These are phyloP conservation scores for Gobiocypris rarus DNA, from an alignment of 2,113 vertebrate species.

Conservation along the genomic window DNA sequence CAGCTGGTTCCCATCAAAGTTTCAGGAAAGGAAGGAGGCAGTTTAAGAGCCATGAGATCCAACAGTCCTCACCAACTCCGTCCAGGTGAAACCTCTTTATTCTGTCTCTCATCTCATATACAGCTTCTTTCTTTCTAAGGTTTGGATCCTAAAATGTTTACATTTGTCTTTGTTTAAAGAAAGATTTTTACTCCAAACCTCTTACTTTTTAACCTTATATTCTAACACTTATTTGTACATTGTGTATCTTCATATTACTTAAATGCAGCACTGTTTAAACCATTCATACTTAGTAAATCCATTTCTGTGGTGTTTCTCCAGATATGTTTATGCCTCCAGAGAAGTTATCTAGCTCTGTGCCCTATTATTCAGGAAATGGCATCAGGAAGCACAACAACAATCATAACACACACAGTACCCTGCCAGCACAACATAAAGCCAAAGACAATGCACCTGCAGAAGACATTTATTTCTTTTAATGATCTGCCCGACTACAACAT, in stretches of 20 bases:
- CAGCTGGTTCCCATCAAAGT: conserved; percentile 77
- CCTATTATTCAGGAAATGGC: conserved; percentile 56
- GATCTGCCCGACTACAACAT: not conserved
- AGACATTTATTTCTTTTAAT: conserved; percentile 66
- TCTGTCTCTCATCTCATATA: not conserved
- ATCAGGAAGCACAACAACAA: conserved; percentile 24
- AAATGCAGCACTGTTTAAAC: not conserved
- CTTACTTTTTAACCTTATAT: no score
- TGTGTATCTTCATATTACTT: not conserved
- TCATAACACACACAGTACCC: conserved; percentile 40
- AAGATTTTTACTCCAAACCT: not conserved
- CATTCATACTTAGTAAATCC: not conserved
- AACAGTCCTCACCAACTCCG: conserved; percentile 63
- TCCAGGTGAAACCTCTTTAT: conserved; percentile 58
- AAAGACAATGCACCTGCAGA: conserved; percentile 50
- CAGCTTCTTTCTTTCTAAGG: not conserved
- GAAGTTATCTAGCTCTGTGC: conserved; percentile 39
- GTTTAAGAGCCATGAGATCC: conserved; percentile 69
- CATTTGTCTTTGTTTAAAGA: not conserved
- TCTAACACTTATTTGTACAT: not conserved
- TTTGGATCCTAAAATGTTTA: not conserved
- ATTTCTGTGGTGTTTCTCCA: conserved; percentile 42
- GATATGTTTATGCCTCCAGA: conserved; percentile 60
- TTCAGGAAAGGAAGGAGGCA: conserved; percentile 77
- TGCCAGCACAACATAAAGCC: conserved; percentile 62